These are phyloP conservation scores for Argyrosomus japonicus DNA, from an alignment of 2,113 vertebrate genomes.

Conservation along the genomic window DNA sequence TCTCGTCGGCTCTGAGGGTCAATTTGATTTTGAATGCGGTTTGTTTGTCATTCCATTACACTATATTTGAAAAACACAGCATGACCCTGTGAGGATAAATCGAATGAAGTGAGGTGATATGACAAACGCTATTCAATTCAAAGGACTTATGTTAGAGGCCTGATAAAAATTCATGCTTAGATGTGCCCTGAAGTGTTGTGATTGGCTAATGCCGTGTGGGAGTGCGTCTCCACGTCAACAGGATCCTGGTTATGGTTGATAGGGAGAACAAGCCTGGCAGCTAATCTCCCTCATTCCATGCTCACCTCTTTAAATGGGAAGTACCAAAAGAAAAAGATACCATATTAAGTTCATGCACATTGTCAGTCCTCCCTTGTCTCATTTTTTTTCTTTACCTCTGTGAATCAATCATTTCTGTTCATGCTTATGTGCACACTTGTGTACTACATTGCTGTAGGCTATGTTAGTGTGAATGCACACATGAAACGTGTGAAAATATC, in stretches of 20 bases:
- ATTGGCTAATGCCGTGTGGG: conserved; percentile 59
- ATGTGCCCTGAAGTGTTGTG: conserved; percentile 48
- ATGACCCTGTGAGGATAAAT: conserved; percentile 30
- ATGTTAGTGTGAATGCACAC: background rate
- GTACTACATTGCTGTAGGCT: background rate
- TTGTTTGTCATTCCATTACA: conserved; percentile 55
- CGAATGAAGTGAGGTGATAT: conserved; percentile 45
- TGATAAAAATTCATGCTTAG: conserved; percentile 62
- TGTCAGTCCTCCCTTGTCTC: conserved; percentile 30
- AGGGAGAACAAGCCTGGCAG: conserved; percentile 59
- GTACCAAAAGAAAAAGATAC: conserved; percentile 36
- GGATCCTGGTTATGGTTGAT: conserved; percentile 62
- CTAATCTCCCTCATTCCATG: conserved; percentile 45
- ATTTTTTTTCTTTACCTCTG: background rate
- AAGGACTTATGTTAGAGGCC: conserved; percentile 53
- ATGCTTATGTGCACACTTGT: background rate
- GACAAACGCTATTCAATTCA: conserved; percentile 55
- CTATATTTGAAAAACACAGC: conserved; percentile 43
- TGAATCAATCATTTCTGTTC: background rate
- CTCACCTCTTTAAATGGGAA: conserved; percentile 47
- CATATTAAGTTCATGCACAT: conserved; percentile 51
- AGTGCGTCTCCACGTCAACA: conserved; percentile 58
- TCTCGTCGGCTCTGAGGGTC: conserved; percentile 43
- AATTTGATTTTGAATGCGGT: conserved; percentile 52
- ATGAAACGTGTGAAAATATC: background rate